Evolutionary conservation across 2,888 invertebrate genomes (phyloP).

Genomic region (Sarcophaga subvicina): DNA sequence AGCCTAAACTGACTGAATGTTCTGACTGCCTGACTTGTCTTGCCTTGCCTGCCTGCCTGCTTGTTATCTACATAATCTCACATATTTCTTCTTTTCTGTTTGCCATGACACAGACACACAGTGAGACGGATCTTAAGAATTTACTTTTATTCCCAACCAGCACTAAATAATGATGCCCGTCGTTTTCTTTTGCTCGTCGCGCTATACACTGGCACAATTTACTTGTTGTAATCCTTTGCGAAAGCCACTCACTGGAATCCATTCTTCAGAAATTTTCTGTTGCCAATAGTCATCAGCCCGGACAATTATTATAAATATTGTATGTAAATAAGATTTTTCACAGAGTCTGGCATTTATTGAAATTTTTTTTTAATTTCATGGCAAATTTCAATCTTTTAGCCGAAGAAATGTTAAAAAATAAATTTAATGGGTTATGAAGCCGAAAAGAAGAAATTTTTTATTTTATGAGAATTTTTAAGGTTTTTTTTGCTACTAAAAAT

Average conservation of each 20-base stretch:
- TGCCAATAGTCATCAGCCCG: neutral
- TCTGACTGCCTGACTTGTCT: neutral
- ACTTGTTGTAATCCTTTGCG: neutral
- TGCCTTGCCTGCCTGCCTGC: neutral
- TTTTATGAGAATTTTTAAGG: too few relatives aligned
- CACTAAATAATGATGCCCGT: constrained; percentile 2
- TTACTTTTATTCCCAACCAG: constrained; percentile 14
- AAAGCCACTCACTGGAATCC: neutral
- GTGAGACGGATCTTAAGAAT: constrained; percentile 50
- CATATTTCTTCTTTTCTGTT: constrained; percentile 44
- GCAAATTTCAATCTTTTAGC: neutral
- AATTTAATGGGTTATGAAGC: too few relatives aligned
- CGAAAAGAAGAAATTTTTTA: too few relatives aligned
- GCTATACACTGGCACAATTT: constrained; percentile 33
- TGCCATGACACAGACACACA: constrained; percentile 56
- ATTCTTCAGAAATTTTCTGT: neutral
- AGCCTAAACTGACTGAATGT: neutral
- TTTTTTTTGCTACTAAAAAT: too few relatives aligned
- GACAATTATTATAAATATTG: neutral
- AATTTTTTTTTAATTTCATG: neutral
- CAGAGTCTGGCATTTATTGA: neutral
- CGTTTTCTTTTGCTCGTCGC: too few relatives aligned
- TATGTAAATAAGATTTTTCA: neutral
- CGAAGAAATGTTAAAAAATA: neutral
- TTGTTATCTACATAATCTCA: constrained; percentile 55